Base-by-base conservation (phyloP, 2,888 invertebrate genomes). In the Lydus trimaculatus region DNA sequence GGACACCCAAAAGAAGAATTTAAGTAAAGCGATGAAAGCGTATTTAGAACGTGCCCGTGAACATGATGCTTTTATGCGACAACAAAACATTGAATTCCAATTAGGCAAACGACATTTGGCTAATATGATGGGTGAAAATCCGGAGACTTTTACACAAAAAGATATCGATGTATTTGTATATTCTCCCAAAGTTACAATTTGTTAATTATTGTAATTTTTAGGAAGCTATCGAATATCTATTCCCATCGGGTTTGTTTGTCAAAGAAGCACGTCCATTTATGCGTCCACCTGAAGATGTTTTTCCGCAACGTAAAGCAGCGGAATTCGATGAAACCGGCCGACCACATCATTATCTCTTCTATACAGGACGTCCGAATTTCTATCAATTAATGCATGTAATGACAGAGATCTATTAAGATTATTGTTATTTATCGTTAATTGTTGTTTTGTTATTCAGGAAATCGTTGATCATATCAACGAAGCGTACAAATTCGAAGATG, bases 111-210 rank as follows among this genome's bases (percentile, higher is more conserved):
- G 98, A 36, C 98, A 99, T 87, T 89, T 99, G 72, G 99, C 99
- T 0, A 98, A 98, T 84, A 99, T 99, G 91, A 99, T 99, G 99
- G 98, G 98, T 0, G 92, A 92, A 84, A 94, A 98, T 87, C 92
- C 94, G 0, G 94, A 96, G 79, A 91, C 89, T 0, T 95, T 99
- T 82, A 93, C 94, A 0, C 95, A 98, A 82, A 89, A 91, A 65
- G 95, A 97, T 83, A 89, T 98, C 33, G 91, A 97, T 86, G 94
- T 94, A 87, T 84, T 31, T 58, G 7, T n/a, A n/a, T n/a, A n/a
- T n/a, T n/a, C n/a, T n/a, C n/a, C n/a, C n/a, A n/a, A n/a, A n/a
- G n/a, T n/a, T n/a, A n/a, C n/a, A n/a, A n/a, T n/a, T n/a, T n/a
- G n/a, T n/a, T n/a, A 3, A 61, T 65, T 56, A 20, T 63, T 28